Conservation (phyloP, 1,140 invertebrate genomes). For the Cydia pomonella region DNA sequence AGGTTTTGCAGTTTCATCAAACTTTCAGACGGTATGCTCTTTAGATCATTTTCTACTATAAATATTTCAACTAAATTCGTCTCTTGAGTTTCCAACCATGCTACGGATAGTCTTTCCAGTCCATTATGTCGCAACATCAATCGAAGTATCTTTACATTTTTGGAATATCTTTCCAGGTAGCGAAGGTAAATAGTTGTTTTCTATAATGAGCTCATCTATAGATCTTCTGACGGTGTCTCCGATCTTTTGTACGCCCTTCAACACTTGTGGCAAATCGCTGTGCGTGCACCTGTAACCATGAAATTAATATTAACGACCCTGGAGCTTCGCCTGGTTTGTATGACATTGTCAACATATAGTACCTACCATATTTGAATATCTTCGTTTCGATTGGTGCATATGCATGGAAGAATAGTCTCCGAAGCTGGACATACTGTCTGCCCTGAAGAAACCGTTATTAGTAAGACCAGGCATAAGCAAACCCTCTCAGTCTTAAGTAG, state of each 20-base stretch:
- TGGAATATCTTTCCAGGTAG: constrained; percentile 89
- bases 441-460: constrained; percentile 43
- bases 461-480: constrained; percentile 56
- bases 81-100: constrained; percentile 90
- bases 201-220: constrained; percentile 92
- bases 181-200: constrained; percentile 91
- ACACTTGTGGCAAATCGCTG: constrained; percentile 88
- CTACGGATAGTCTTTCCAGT: constrained; percentile 89
- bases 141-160: constrained; percentile 86
- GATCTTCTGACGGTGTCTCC: constrained; percentile 85
- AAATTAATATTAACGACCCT: constrained; percentile 21
- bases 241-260: constrained; percentile 86
- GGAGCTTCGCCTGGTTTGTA: constrained; percentile 12
- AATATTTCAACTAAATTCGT: constrained; percentile 89
- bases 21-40: constrained; percentile 88
- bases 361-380: constrained; percentile 87
- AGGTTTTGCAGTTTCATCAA: constrained; percentile 87
- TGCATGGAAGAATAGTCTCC: constrained; percentile 85
- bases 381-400: constrained; percentile 84
- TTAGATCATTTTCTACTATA: constrained; percentile 90
- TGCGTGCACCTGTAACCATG: constrained; percentile 88
- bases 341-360: constrained; percentile 35
- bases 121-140: constrained; percentile 92
- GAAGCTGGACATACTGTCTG: constrained; percentile 82
- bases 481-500: constrained; percentile 55